phyloP scores from a whole-genome alignment of 2,888 invertebrate species.

The Torymus tubicola region DNA sequence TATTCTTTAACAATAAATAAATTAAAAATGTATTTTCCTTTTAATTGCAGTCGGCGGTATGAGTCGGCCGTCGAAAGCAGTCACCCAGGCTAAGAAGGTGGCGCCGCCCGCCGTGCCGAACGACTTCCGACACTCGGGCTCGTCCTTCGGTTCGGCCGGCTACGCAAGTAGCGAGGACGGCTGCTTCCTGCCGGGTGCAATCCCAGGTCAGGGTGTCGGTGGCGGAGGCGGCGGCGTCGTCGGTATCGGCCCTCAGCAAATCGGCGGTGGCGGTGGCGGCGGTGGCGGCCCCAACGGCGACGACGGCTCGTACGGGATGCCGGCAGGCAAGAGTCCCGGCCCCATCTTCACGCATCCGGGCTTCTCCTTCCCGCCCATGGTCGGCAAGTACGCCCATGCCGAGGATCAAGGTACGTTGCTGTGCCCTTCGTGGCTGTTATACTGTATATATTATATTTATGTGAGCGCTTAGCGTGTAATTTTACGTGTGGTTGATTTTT shows the following conservation, averaged over 20 bases:
- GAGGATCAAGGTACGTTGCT: slow-evolving; percentile 75
- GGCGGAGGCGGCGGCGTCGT: neutral
- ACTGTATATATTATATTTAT: too few species aligned
- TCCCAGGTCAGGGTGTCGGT: slow-evolving; percentile 62
- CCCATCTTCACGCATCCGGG: slow-evolving; percentile 82
- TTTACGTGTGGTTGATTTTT: too few species aligned
- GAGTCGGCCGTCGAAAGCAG: slow-evolving; percentile 89
- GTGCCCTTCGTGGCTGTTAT: too few species aligned
- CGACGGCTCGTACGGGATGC: slow-evolving; percentile 77
- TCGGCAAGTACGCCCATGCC: slow-evolving; percentile 78
- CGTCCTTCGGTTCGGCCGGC: slow-evolving; percentile 87
- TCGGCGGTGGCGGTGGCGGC: neutral
- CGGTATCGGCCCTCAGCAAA: neutral
- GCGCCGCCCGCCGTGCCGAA: slow-evolving; percentile 92
- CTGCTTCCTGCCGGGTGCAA: slow-evolving; percentile 70
- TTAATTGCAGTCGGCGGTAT: slow-evolving; percentile 88
- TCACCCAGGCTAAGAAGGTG: slow-evolving; percentile 93
- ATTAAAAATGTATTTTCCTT: neutral
- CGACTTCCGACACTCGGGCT: slow-evolving; percentile 88
- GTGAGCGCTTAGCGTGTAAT: too few species aligned
- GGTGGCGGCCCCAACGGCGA: slow-evolving; percentile 52
- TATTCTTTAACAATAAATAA: neutral
- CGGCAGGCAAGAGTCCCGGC: slow-evolving; percentile 82
- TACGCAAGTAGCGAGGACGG: slow-evolving; percentile 88
- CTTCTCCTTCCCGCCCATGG: slow-evolving; percentile 85